Evolutionary conservation across 2,888 invertebrate species (phyloP).

Genomic region (Ormyrus nitidulus): DNA sequence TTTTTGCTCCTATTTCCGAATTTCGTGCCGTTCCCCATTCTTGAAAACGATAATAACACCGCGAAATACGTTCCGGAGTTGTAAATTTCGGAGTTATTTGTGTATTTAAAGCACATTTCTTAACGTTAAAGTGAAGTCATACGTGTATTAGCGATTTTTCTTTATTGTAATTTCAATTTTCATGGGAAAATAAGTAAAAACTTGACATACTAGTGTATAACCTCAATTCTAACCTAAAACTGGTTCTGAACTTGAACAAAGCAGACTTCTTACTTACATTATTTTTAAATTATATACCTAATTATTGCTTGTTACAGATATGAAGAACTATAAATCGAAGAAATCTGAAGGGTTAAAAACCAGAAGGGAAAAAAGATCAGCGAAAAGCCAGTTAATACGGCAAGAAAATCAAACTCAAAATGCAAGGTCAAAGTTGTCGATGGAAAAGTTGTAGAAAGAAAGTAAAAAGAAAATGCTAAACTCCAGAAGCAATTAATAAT

Average conservation of each 20-base stretch:
- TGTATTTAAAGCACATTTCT: background rate
- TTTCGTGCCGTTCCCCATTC: background rate
- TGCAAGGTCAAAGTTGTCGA: background rate
- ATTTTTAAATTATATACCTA: background rate
- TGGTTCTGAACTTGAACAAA: background rate
- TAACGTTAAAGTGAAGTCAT: background rate
- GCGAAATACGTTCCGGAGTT: background rate
- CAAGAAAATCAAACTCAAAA: background rate
- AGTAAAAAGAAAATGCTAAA: background rate
- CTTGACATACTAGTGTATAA: background rate
- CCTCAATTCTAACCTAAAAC: background rate
- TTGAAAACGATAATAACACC: background rate
- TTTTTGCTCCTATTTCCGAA: no score
- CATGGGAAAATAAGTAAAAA: background rate
- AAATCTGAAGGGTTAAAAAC: background rate
- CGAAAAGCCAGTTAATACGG: no score
- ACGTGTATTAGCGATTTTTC: background rate
- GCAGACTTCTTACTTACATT: background rate
- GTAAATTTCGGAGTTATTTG: background rate
- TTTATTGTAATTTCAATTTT: background rate
- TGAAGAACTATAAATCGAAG: background rate
- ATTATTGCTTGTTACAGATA: conserved; percentile 1
- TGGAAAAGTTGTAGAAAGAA: background rate
- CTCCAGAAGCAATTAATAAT: background rate
- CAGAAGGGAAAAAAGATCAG: background rate